These are phyloP conservation scores for Pontoporia blainvillei DNA, from an alignment of 2,113 vertebrate species.

Conservation along the genomic window DNA sequence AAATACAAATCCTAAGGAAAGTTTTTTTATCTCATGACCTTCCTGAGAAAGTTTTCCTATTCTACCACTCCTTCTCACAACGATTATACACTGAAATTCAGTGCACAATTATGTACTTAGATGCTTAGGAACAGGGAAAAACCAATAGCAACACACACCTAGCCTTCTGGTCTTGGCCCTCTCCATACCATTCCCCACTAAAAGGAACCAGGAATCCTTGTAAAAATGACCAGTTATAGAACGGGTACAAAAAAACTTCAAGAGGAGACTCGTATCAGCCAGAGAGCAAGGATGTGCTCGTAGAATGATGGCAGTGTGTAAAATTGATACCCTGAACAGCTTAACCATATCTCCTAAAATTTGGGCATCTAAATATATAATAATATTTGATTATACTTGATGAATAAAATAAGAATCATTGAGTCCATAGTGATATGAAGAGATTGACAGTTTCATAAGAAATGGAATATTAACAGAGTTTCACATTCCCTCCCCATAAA, in stretches of 20 bases:
- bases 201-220: background rate
- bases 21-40: background rate
- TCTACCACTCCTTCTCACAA: background rate
- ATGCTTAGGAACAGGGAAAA: background rate
- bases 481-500: background rate
- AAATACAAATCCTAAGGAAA: background rate
- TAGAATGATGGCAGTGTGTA: background rate
- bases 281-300: background rate
- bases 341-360: background rate
- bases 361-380: background rate
- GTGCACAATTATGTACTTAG: background rate
- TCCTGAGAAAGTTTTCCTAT: background rate
- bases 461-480: background rate
- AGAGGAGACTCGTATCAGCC: background rate
- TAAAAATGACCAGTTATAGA: background rate
- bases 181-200: background rate
- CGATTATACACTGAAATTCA: background rate
- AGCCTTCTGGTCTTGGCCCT: background rate
- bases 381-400: background rate
- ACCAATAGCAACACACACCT: rapidly evolving
- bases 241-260: background rate
- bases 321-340: background rate
- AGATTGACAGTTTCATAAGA: background rate
- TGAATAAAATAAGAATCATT: background rate
- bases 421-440: background rate